phyloP scores from a whole-genome alignment of 1,140 invertebrate species.

The Ceratina japonica region DNA sequence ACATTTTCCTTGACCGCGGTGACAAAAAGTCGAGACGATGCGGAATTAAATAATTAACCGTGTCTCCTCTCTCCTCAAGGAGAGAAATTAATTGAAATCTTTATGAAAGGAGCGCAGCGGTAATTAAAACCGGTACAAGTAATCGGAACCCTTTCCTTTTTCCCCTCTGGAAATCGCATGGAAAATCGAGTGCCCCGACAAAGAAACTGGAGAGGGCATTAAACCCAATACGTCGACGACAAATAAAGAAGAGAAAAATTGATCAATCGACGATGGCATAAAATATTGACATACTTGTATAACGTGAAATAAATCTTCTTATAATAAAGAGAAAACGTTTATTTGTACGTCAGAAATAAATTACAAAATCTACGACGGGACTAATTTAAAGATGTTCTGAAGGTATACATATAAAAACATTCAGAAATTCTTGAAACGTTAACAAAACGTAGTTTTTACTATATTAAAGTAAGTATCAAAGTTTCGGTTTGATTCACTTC shows the following conservation, averaged over 20 bases:
- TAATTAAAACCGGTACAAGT: slow-evolving; percentile 32
- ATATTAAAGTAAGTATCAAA: too few relatives aligned
- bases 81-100: slow-evolving; percentile 29
- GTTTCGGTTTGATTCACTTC: too few relatives aligned
- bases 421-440: too few relatives aligned
- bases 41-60: slow-evolving; percentile 43
- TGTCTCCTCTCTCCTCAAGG: background rate
- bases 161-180: slow-evolving; percentile 15
- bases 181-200: slow-evolving; percentile 24
- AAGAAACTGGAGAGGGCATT: background rate
- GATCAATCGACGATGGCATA: background rate
- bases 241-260: background rate
- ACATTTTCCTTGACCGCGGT: background rate
- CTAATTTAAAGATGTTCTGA: too few relatives aligned
- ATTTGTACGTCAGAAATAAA: too few relatives aligned
- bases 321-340: too few relatives aligned
- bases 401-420: too few relatives aligned
- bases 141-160: background rate
- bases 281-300: background rate
- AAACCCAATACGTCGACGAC: background rate
- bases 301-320: background rate
- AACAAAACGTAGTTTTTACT: too few relatives aligned
- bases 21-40: background rate
- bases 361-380: too few relatives aligned
- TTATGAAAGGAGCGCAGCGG: slow-evolving; percentile 16